Conservation (phyloP, 2,888 invertebrate species). For the Rhingia campestris region DNA sequence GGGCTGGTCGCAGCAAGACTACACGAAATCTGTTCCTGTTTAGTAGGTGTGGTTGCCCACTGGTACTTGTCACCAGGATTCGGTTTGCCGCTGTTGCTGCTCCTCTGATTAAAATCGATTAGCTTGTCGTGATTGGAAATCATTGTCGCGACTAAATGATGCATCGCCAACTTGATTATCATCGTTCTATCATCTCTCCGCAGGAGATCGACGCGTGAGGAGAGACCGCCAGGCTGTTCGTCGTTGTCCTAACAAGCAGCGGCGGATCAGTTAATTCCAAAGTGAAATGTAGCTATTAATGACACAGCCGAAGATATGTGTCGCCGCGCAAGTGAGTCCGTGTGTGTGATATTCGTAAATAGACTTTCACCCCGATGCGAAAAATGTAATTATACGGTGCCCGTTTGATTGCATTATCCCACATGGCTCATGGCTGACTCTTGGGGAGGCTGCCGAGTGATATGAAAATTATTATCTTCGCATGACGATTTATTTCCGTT, state of each 20-base stretch:
- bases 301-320: slow-evolving; percentile 50
- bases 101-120: slow-evolving; percentile 34
- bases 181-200: slow-evolving; percentile 65
- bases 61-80: slow-evolving; percentile 62
- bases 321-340: slow-evolving; percentile 35
- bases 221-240: neutral
- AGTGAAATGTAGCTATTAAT: slow-evolving; percentile 65
- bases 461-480: slow-evolving; percentile 72
- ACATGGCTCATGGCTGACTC: slow-evolving; percentile 65
- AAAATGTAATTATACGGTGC: slow-evolving; percentile 64
- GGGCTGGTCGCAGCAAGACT: slow-evolving; percentile 26
- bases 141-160: slow-evolving; percentile 57
- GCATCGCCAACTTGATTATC: slow-evolving; percentile 47
- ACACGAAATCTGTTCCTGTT: slow-evolving; percentile 44
- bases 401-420: slow-evolving; percentile 67
- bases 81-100: neutral
- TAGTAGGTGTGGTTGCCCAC: slow-evolving; percentile 40
- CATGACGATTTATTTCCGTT: slow-evolving; percentile 73
- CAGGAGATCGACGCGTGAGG: slow-evolving; percentile 30
- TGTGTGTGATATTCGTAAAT: slow-evolving; percentile 36
- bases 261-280: slow-evolving; percentile 20
- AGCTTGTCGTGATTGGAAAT: slow-evolving; percentile 14
- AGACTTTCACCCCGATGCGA: slow-evolving; percentile 67
- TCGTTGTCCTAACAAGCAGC: neutral
- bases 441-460: slow-evolving; percentile 52